Evolutionary conservation across 1,140 invertebrate species (phyloP).

Genomic region (Andricus grossulariae): DNA sequence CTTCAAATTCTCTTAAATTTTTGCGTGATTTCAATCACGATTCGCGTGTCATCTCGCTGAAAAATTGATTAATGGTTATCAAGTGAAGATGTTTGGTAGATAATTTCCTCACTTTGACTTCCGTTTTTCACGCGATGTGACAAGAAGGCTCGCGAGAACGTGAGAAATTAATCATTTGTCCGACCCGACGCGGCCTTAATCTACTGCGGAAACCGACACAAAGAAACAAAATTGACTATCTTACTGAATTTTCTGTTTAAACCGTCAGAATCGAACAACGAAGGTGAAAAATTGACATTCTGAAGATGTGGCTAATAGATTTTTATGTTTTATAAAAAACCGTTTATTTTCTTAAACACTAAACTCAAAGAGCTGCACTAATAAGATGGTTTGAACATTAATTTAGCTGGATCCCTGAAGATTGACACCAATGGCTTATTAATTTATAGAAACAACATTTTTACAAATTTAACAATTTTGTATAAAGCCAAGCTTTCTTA

Average conservation of each 20-base stretch:
- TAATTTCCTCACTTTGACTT: background rate
- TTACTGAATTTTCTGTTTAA: background rate
- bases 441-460: too few species aligned
- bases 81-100: background rate
- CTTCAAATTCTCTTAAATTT: background rate
- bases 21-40: background rate
- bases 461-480: too few species aligned
- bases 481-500: too few species aligned
- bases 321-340: too few species aligned
- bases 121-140: background rate
- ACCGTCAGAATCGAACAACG: too few species aligned
- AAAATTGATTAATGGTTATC: background rate
- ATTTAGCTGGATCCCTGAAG: too few species aligned
- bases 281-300: too few species aligned
- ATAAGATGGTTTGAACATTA: too few species aligned
- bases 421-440: too few species aligned
- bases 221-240: background rate
- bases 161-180: slow-evolving; percentile 38
- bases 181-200: slow-evolving; percentile 61
- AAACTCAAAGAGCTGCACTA: too few species aligned
- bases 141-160: background rate
- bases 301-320: too few species aligned
- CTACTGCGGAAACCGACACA: slow-evolving; percentile 55
- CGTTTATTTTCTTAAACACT: too few species aligned
- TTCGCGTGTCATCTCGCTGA: background rate